Percentiles rank a stretch among this genome's conserved stretches.
These are phyloP conservation scores for Pristionchus japonicus DNA, from an alignment of 2,888 invertebrate genomes.

Conservation along the genomic window DNA sequence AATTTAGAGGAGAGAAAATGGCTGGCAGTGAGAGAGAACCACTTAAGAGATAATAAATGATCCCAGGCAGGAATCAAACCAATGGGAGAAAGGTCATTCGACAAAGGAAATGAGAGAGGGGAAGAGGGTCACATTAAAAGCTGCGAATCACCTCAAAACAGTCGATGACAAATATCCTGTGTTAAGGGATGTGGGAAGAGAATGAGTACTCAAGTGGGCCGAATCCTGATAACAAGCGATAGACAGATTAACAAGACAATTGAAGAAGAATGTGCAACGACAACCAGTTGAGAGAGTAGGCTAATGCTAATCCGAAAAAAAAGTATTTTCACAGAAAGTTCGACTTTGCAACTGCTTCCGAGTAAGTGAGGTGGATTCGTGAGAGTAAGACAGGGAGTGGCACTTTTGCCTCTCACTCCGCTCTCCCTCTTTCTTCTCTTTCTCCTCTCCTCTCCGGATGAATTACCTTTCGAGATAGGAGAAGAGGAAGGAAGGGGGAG, in stretches of 20 bases:
- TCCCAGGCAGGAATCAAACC: neutral
- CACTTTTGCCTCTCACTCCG: constrained; percentile 39
- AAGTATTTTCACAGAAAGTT: neutral
- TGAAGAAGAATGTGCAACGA: neutral
- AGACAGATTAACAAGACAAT: neutral
- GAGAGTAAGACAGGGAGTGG: constrained; percentile 31
- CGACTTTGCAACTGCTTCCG: neutral
- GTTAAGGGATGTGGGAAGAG: neutral
- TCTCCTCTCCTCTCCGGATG: neutral
- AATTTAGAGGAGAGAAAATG: neutral
- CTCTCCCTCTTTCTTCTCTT: constrained; percentile 5
- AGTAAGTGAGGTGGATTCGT: neutral
- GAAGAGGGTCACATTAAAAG: neutral
- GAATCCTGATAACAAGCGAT: constrained; percentile 15
- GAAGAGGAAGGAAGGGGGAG: constrained; percentile 22
- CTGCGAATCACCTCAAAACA: constrained; percentile 23
- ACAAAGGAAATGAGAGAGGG: neutral
- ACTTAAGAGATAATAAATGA: neutral
- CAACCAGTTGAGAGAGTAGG: neutral
- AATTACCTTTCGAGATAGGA: constrained; percentile 37
- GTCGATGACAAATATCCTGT: constrained; percentile 25
- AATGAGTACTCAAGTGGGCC: neutral
- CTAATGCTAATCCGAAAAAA: too few species aligned
- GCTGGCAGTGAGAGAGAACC: neutral
- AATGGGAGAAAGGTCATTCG: neutral